phyloP scores from a whole-genome alignment of 1,140 invertebrate genomes.

The Planococcus citri region DNA sequence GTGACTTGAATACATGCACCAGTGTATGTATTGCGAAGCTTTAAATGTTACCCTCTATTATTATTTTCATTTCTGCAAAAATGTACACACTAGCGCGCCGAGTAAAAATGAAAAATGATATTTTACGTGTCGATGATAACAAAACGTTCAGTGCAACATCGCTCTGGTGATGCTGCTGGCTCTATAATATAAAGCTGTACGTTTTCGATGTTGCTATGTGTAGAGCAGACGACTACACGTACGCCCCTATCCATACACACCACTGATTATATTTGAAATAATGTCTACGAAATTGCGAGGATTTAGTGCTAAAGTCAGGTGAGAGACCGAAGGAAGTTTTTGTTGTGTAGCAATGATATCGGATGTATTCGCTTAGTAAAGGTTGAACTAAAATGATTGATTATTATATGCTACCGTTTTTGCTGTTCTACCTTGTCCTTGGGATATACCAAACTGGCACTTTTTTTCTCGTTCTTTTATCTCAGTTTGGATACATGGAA shows the following conservation, averaged over 20 bases:
- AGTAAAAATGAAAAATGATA: neutral
- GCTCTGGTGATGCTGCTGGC: neutral
- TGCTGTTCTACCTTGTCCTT: too few relatives aligned
- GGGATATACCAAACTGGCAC: too few relatives aligned
- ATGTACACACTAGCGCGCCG: neutral
- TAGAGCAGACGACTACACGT: too few relatives aligned
- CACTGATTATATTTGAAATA: slow-evolving; percentile 4
- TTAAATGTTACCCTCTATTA: too few relatives aligned
- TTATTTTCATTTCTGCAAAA: neutral
- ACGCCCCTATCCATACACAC: neutral
- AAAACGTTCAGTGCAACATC: neutral
- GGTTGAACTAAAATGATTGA: neutral
- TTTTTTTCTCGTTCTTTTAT: too few relatives aligned
- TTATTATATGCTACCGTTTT: too few relatives aligned
- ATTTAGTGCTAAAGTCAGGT: neutral
- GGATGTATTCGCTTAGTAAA: neutral
- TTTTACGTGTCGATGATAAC: slow-evolving; percentile 6
- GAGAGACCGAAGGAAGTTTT: neutral
- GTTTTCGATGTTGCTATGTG: too few relatives aligned
- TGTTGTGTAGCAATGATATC: slow-evolving; percentile 1
- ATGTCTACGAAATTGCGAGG: neutral
- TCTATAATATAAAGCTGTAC: too few relatives aligned
- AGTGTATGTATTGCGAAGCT: too few relatives aligned
- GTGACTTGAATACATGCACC: too few relatives aligned
- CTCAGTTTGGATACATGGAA: too few relatives aligned